Evolutionary conservation across 2,888 invertebrate genomes (phyloP).

Genomic region (Ochropacha duplaris): DNA sequence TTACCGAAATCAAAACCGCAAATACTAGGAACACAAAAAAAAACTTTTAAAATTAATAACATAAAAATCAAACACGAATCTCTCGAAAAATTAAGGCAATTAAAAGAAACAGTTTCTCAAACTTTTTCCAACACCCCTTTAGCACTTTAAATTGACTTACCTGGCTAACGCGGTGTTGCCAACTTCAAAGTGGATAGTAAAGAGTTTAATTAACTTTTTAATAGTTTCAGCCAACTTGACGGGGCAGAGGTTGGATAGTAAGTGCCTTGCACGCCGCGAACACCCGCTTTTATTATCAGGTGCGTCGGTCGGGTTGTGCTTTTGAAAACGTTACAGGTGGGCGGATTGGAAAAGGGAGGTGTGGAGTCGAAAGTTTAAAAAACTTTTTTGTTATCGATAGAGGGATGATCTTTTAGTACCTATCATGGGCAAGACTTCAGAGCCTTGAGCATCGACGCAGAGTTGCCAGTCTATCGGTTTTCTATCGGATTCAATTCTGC

Average conservation of each 20-base stretch:
- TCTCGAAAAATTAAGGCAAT: neutral
- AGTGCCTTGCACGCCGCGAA: neutral
- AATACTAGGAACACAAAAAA: neutral
- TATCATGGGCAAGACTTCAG: too few species aligned
- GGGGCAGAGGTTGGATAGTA: neutral
- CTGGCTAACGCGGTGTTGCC: slow-evolving; percentile 5
- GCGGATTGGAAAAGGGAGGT: slow-evolving; percentile 25
- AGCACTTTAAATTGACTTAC: slow-evolving; percentile 10
- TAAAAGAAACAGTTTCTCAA: neutral
- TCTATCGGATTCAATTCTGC: too few species aligned
- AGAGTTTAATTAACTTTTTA: neutral
- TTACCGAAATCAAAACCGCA: neutral
- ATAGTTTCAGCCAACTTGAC: neutral
- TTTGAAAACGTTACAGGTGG: slow-evolving; percentile 39
- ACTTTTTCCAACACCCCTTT: neutral
- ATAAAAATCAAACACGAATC: neutral
- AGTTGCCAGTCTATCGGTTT: too few species aligned
- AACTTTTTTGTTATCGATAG: too few species aligned
- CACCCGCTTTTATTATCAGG: neutral
- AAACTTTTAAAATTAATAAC: neutral
- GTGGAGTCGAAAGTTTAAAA: neutral
- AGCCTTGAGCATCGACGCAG: too few species aligned
- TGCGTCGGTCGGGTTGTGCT: slow-evolving; percentile 1
- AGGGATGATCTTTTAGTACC: too few species aligned
- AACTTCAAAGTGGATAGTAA: slow-evolving; percentile 10